Evolutionary conservation across 1,140 invertebrate species (phyloP), one percentile per base, ranked within the genome.

Genomic region (Aphelinus atriplicis): DNA sequence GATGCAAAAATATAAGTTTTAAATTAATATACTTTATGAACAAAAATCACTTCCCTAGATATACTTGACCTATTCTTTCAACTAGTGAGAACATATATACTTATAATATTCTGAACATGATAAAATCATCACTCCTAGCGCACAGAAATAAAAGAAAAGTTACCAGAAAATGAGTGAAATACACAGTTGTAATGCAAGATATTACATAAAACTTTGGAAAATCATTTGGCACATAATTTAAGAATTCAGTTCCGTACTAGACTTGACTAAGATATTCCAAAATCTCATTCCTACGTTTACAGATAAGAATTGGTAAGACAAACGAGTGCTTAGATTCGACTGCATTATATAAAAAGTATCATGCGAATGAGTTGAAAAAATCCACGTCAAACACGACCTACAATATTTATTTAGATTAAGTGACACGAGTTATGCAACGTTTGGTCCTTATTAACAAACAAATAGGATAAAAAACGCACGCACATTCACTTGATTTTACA

Each of bases 401-500:
- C 3, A 62, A 42, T 55, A 50, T 70, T 61, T 53, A 67, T 7
- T 55, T 46, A 43, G 45, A 56, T 50, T 57, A 5, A 67, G 64
- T 67, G 42, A 65, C 55, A 72, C 48, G 51, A 62, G 64, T 57
- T 58, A 69, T 47, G 6, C n/a, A 7, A 68, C 55, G 5, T 57
- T 75, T 75, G 73, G 73, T 71, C 73, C 73, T 7, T 71, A 71
- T 61, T 7, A 56, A 47, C 60, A 58, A 71, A 63, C n/a, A 64
- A 75, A 55, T 66, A 68, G 55, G 68, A 65, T 71, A 75, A 66
- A 75, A 75, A 75, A 64, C 72, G n/a, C 65, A 51, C 73, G 46
- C 26, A 64, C 60, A 75, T 46, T 7, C 45, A 64, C 56, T 67
- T 42, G 56, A 68, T 69, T 69, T 57, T 75, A 75, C 61, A 68